Conservation (phyloP, 2,113 vertebrate genomes). For the Propithecus coquereli region DNA sequence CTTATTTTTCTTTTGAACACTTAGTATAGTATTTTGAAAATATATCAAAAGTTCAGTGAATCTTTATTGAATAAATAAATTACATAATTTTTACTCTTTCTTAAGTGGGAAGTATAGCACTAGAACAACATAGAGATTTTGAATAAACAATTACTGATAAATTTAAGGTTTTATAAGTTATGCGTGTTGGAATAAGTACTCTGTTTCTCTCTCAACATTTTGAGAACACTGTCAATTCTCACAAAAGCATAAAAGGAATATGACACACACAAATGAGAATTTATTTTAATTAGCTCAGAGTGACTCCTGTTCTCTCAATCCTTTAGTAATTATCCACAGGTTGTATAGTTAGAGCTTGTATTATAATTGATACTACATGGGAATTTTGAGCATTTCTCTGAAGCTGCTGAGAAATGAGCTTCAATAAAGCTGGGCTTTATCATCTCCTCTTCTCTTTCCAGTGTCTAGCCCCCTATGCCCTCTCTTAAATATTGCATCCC, state of each 20-base stretch:
- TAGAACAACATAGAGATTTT: background rate
- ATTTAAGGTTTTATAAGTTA: background rate
- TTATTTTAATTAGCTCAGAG: slow-evolving; percentile 31
- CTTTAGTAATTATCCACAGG: background rate
- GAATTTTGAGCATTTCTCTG: background rate
- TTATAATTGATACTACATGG: background rate
- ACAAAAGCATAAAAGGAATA: background rate
- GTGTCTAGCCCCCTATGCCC: background rate
- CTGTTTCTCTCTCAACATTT: background rate
- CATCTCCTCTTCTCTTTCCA: background rate
- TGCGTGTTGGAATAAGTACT: background rate
- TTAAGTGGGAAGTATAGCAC: background rate
- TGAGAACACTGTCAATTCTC: background rate
- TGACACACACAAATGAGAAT: background rate
- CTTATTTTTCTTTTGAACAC: background rate
- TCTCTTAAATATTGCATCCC: background rate
- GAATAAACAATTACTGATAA: background rate
- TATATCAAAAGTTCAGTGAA: background rate
- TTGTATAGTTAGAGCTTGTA: background rate
- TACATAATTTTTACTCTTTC: background rate
- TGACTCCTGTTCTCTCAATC: background rate
- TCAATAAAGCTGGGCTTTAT: background rate
- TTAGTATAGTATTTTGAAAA: background rate
- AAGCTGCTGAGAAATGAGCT: background rate
- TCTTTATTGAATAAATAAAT: background rate